Evolutionary conservation across 2,113 vertebrate species (phyloP), one percentile per base, ranked within the genome.

Genomic region (crab-eating macaque (Macaca fascicularis)): DNA sequence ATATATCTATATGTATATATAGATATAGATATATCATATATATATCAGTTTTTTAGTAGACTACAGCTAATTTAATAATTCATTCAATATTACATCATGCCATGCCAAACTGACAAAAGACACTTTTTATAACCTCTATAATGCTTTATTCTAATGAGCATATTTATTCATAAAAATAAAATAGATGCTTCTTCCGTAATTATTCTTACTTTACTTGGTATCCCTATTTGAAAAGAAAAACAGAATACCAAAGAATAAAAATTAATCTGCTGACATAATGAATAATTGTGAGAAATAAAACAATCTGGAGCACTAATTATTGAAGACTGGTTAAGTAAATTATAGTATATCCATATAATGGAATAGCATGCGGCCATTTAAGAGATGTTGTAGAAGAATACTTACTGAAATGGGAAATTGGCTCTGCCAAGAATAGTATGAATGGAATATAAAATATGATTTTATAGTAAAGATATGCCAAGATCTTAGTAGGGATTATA

Each of bases 121-220:
- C 8, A 69, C 12, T 84, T 86, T 90, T 69, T 14, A 38, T 69
- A 96, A 95, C 19, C 79, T 70, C 32, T 80, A 7, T 76, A 81
- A 76, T 1, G 20, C 38, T 88, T 97, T 61, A 90, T 89, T 88
- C 7, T 45, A 93, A 69, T 59, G 35, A 88, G 19, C n/a, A 2
- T 64, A 59, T 94, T 79, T 94, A 69, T 83, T 96, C 13, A 74
- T 90, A 67, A 95, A 79, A 95, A 86, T 35, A 79, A 19, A 69
- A 59, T 38, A 92, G 19, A 50, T 67, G 22, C 1, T 75, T 9
- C 17, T 96, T 74, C 48, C 52, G 87, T 89, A 81, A 55, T 76
- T 86, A 61, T 79, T 87, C 10, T 84, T 93, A 52, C 9, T 88
- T 90, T 75, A 50, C 10, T 93, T 84, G 35, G 8, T 45, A 79